Percentiles rank a stretch among this genome's conserved stretches.
Conservation (phyloP, 2,113 vertebrate species). For the Salvator merianae region DNA sequence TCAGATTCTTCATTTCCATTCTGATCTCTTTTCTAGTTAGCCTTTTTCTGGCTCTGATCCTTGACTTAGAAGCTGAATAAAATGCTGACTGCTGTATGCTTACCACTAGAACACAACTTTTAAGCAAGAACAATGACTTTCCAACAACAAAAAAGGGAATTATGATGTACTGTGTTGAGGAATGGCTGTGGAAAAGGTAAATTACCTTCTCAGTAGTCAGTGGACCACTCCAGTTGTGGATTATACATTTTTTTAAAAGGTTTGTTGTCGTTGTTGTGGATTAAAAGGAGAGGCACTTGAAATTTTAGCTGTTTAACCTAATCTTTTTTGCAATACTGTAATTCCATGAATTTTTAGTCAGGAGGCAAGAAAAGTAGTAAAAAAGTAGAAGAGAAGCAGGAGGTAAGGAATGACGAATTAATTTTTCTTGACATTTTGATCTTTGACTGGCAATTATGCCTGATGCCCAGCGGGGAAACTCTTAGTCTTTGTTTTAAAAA, state of each 20-base stretch:
- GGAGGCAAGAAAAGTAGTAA: slow-evolving; percentile 18
- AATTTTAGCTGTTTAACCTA: slow-evolving; percentile 40
- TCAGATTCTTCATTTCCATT: slow-evolving; percentile 42
- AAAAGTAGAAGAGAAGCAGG: neutral
- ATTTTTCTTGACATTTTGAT: slow-evolving; percentile 32
- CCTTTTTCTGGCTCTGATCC: slow-evolving; percentile 47
- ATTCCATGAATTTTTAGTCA: slow-evolving; percentile 38
- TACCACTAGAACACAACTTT: slow-evolving; percentile 51
- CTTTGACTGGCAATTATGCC: slow-evolving; percentile 39
- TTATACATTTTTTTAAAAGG: slow-evolving; percentile 43
- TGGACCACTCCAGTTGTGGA: slow-evolving; percentile 47
- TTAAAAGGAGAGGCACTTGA: slow-evolving; percentile 41
- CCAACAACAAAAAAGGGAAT: slow-evolving; percentile 58
- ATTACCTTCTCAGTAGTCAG: slow-evolving; percentile 36
- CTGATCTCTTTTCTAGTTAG: slow-evolving; percentile 34
- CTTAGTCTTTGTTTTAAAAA: slow-evolving; percentile 40
- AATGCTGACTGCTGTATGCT: slow-evolving; percentile 58
- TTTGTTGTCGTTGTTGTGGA: slow-evolving; percentile 31
- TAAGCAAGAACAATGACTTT: slow-evolving; percentile 58
- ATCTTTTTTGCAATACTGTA: slow-evolving; percentile 34
- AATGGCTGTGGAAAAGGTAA: slow-evolving; percentile 47
- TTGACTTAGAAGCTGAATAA: slow-evolving; percentile 45
- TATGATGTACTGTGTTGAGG: slow-evolving; percentile 55
- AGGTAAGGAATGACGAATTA: slow-evolving; percentile 28
- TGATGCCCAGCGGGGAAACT: slow-evolving; percentile 38